Evolutionary conservation across 1,140 invertebrate genomes (phyloP), one percentile per base, ranked within the genome.

Genomic region (Delia radicum): DNA sequence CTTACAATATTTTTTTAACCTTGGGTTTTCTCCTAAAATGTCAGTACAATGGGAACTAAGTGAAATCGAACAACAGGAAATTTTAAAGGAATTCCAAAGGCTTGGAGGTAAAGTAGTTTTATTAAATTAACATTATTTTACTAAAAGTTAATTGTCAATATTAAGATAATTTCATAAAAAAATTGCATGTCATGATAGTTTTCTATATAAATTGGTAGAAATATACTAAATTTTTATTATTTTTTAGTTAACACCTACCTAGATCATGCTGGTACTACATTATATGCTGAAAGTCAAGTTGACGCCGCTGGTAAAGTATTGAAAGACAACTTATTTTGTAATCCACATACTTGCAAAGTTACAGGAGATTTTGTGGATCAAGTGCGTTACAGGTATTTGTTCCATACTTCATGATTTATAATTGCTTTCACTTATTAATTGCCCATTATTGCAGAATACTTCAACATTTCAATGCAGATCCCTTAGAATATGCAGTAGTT

Each of bases 261-360:
- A 79, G 97, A 98, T 87, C 94, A 98, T 91, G 93, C 94, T 46
- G 96, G 96, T 21, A 90, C 96, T 21, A 93, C 94, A 26, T 85
- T 98, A 29, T 97, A 96, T 85, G 90, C 94, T 2, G 88, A 92
- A 80, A 89, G 87, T 77, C 93, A 96, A 87, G 88, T 98, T 21
- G 86, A 91, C 76, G 87, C 89, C 63, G 84, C 93, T n/a, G 87
- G 89, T 33, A 82, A 90, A 48, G 90, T 94, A 81, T 88, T 98
- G 48, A 86, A 89, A 27, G 85, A 84, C 15, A 92, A 92, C 87
- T 82, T 96, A 6, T 95, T 95, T 84, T 92, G 93, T 76, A 98
- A 98, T 89, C 96, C 97, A 33, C 96, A 99, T 87, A 91, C 91
- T 18, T 94, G 95, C 82, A 91, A 92, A 81, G 85, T 91, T 75